Conservation (phyloP, 2,113 vertebrate genomes). For the Condylura cristata region DNA sequence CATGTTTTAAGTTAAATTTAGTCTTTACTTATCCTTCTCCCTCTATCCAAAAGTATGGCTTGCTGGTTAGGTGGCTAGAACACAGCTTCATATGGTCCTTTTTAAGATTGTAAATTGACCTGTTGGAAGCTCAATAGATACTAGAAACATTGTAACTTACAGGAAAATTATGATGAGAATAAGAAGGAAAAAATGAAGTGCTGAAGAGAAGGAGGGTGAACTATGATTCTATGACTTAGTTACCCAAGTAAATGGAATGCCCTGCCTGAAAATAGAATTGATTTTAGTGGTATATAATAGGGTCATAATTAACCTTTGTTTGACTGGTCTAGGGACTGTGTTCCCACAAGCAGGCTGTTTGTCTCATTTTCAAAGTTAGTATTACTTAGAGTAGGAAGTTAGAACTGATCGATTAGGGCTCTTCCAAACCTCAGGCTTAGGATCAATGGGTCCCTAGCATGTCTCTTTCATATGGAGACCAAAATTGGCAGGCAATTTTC, state of each 20-base stretch:
- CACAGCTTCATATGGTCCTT: neutral
- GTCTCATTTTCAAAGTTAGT: neutral
- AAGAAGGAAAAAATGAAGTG: neutral
- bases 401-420: neutral
- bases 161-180: neutral
- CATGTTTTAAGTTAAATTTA: constrained; percentile 7
- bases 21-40: neutral
- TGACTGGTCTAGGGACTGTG: too few relatives aligned
- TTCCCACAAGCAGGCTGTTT: neutral
- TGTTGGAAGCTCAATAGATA: neutral
- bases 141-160: neutral
- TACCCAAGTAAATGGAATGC: too few relatives aligned
- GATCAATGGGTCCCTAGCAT: fast-evolving
- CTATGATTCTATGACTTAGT: neutral
- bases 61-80: neutral
- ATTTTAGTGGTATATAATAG: too few relatives aligned
- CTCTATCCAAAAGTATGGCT: neutral
- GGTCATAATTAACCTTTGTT: neutral
- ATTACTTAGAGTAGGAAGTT: neutral
- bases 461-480: fast-evolving
- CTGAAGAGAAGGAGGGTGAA: neutral
- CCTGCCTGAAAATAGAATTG: neutral
- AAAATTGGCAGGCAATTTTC: neutral
- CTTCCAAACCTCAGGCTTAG: neutral
- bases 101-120: neutral